A percentile compares a stretch with the other conserved stretches of the same genome.
Evolutionary conservation across 2,797 vertebrate species (phyloP).

Genomic region (Acanthurus lineatus): DNA sequence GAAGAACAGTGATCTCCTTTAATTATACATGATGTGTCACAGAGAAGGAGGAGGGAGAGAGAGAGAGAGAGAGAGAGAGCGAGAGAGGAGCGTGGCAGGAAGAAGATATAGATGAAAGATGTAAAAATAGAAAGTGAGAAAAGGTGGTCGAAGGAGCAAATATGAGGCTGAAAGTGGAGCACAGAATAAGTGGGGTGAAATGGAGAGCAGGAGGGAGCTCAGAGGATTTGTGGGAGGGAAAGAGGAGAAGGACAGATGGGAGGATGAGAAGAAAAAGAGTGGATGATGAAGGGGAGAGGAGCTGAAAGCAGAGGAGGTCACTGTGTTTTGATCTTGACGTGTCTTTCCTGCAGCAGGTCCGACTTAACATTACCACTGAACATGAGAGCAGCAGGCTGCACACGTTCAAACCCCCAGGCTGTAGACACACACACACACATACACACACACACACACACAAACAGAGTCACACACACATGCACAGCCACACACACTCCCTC

Average conservation of each 20-base stretch:
- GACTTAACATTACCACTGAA: slow-evolving; percentile 59
- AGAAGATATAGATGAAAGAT: slow-evolving; percentile 48
- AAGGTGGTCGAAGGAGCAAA: slow-evolving; percentile 46
- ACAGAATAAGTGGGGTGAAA: slow-evolving; percentile 29
- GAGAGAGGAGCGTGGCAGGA: background rate
- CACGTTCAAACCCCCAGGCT: slow-evolving; percentile 39
- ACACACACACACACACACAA: background rate
- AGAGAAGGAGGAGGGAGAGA: slow-evolving; percentile 55
- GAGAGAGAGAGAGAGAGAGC: background rate
- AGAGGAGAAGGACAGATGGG: slow-evolving; percentile 28
- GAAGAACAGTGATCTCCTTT: slow-evolving; percentile 81
- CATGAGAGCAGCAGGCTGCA: slow-evolving; percentile 60
- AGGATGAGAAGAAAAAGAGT: slow-evolving; percentile 28
- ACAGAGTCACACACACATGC: background rate
- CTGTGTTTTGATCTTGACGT: slow-evolving; percentile 64
- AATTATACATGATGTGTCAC: slow-evolving; percentile 85
- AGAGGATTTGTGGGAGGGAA: background rate
- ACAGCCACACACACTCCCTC: background rate
- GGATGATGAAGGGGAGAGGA: slow-evolving; percentile 22
- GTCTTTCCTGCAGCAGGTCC: slow-evolving; percentile 62
- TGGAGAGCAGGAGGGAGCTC: slow-evolving; percentile 5
- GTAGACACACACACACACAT: slow-evolving; percentile 14
- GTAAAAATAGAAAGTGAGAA: slow-evolving; percentile 59
- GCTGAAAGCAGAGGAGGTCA: slow-evolving; percentile 61
- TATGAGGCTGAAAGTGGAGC: slow-evolving; percentile 49